A percentile compares a stretch with the other conserved stretches of the same genome.
Conservation (phyloP, 2,797 vertebrate species). For the Acanthis flammea region DNA sequence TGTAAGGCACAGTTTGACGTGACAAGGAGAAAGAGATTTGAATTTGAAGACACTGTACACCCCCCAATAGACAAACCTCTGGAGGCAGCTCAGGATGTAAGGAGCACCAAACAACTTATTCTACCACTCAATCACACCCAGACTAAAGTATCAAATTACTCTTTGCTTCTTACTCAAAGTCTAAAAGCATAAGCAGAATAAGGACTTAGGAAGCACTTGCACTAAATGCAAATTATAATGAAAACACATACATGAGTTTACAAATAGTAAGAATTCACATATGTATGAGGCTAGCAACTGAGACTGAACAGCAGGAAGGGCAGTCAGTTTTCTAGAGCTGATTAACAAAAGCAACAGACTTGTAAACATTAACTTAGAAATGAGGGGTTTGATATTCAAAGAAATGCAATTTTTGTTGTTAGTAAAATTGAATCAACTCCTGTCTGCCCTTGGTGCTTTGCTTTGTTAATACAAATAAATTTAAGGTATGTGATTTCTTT, state of each 20-base stretch:
- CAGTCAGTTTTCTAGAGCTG: neutral
- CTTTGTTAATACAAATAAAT: neutral
- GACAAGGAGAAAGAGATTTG: neutral
- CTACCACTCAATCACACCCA: neutral
- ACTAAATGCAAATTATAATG: neutral
- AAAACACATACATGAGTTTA: neutral
- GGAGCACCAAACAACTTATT: neutral
- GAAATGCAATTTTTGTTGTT: neutral
- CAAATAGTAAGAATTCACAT: neutral
- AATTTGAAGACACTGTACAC: accelerated
- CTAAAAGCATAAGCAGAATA: neutral
- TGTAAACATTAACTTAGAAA: neutral
- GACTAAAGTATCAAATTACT: neutral
- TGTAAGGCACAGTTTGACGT: neutral
- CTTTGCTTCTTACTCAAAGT: neutral
- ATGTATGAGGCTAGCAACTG: neutral
- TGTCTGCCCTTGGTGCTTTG: neutral
- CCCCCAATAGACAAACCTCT: neutral
- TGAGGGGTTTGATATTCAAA: neutral
- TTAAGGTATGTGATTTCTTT: neutral
- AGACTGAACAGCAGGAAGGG: neutral
- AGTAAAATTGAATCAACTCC: neutral
- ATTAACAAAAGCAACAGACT: neutral
- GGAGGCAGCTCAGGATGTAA: neutral
- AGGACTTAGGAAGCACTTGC: neutral